These are phyloP conservation scores for Chironomus tepperi DNA, from an alignment of 1,140 invertebrate species.

Conservation along the genomic window DNA sequence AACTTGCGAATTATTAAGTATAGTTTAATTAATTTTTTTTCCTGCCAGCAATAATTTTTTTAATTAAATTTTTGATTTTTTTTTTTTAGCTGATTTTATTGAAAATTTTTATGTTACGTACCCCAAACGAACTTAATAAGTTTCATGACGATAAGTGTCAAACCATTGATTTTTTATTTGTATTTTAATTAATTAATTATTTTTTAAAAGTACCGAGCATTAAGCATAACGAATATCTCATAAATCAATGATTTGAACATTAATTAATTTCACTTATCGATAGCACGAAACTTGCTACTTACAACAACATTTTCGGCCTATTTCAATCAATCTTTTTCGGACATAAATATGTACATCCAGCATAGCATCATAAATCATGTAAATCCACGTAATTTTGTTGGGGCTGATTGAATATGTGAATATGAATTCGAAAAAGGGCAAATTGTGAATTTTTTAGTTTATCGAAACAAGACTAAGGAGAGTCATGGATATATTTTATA, in stretches of 20 bases:
- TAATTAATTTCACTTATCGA: constrained; percentile 4
- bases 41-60: neutral
- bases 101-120: constrained; percentile 1
- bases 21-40: neutral
- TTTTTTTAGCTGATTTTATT: neutral
- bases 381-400: constrained; percentile 16
- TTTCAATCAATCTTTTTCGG: neutral
- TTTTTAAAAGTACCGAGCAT: neutral
- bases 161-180: neutral
- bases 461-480: neutral
- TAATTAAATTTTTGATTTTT: neutral
- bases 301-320: constrained; percentile 21
- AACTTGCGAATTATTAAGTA: neutral
- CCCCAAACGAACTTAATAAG: constrained; percentile 3
- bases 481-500: neutral
- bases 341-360: neutral
- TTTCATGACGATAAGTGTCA: constrained; percentile 6
- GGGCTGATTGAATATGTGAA: constrained; percentile 19
- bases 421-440: constrained; percentile 21
- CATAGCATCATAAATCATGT: constrained; percentile 9
- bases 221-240: neutral
- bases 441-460: neutral
- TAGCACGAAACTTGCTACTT: constrained; percentile 10
- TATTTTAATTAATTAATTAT: neutral
- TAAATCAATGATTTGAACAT: neutral